These are phyloP conservation scores for Cheilosia impressa DNA, from an alignment of 2,888 invertebrate genomes.

Conservation along the genomic window DNA sequence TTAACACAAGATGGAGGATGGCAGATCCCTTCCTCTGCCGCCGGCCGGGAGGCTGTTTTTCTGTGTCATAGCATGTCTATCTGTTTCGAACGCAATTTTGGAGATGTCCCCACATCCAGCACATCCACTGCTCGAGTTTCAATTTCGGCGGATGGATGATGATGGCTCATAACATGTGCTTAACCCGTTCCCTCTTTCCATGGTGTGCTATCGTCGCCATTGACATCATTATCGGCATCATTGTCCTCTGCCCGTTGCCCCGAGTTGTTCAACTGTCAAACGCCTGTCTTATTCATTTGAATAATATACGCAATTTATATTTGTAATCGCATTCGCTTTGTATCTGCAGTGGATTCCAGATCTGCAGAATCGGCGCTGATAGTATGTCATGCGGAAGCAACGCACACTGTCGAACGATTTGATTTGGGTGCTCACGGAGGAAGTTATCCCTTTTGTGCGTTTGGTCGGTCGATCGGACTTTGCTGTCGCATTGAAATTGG, in stretches of 20 bases:
- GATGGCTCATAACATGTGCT: slow-evolving; percentile 54
- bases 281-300: slow-evolving; percentile 69
- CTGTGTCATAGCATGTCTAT: slow-evolving; percentile 46
- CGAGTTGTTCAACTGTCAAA: slow-evolving; percentile 44
- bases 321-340: slow-evolving; percentile 68
- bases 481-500: slow-evolving; percentile 43
- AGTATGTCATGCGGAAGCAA: slow-evolving; percentile 68
- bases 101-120: not conserved
- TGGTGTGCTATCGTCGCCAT: slow-evolving; percentile 54
- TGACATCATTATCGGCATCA: slow-evolving; percentile 70
- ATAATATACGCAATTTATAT: slow-evolving; percentile 74
- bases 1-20: slow-evolving; percentile 5
- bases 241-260: slow-evolving; percentile 39
- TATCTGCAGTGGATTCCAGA: slow-evolving; percentile 3
- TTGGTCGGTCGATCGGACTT: slow-evolving; percentile 36
- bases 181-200: slow-evolving; percentile 38
- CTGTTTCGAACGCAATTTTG: slow-evolving; percentile 30
- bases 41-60: slow-evolving; percentile 17
- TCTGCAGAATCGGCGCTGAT: slow-evolving; percentile 12
- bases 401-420: slow-evolving; percentile 59
- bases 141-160: slow-evolving; percentile 27
- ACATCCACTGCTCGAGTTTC: slow-evolving; percentile 3
- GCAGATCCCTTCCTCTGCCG: not conserved
- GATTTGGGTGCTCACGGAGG: slow-evolving; percentile 62
- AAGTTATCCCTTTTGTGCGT: slow-evolving; percentile 32